Conservation (phyloP, 2,113 vertebrate genomes). For the Cololabis saira region DNA sequence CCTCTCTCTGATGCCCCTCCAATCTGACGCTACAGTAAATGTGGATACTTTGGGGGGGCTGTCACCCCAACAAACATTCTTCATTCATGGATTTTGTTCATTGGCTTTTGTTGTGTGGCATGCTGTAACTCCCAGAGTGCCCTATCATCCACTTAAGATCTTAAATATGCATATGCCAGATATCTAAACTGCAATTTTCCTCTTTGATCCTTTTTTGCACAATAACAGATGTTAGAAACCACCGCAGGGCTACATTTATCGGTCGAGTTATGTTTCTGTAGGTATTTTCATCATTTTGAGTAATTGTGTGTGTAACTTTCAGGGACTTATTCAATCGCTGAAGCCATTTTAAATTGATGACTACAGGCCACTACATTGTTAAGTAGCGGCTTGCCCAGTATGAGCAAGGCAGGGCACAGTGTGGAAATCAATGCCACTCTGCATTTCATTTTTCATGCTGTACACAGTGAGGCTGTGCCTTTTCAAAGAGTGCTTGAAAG, state of each 20-base stretch:
- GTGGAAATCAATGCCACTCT: conserved; percentile 72
- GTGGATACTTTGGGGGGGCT: not conserved
- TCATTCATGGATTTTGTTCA: not conserved
- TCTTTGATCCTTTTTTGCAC: conserved; percentile 37
- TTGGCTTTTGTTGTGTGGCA: no score
- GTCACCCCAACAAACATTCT: conserved; percentile 27
- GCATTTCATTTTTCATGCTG: conserved; percentile 61
- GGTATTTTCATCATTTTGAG: conserved; percentile 70
- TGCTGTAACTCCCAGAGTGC: no score
- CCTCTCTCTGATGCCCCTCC: conserved; percentile 19
- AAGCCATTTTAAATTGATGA: conserved; percentile 74
- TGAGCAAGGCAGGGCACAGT: conserved; percentile 67
- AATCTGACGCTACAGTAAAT: conserved; percentile 12
- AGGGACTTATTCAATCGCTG: conserved; percentile 68
- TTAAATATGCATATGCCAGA: conserved; percentile 6
- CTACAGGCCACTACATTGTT: conserved; percentile 67
- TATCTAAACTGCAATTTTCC: conserved; percentile 7
- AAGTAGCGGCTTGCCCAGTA: conserved; percentile 66
- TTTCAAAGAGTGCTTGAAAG: conserved; percentile 14
- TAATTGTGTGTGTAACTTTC: conserved; percentile 57
- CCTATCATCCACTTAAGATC: conserved; percentile 12
- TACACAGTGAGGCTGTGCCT: conserved; percentile 9
- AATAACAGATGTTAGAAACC: conserved; percentile 52
- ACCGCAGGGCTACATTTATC: conserved; percentile 55
- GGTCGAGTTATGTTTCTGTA: conserved; percentile 50